Evolutionary conservation across 1,140 invertebrate species (phyloP), one percentile per base, ranked within the genome.

Genomic region (Medauroidea extradentata): DNA sequence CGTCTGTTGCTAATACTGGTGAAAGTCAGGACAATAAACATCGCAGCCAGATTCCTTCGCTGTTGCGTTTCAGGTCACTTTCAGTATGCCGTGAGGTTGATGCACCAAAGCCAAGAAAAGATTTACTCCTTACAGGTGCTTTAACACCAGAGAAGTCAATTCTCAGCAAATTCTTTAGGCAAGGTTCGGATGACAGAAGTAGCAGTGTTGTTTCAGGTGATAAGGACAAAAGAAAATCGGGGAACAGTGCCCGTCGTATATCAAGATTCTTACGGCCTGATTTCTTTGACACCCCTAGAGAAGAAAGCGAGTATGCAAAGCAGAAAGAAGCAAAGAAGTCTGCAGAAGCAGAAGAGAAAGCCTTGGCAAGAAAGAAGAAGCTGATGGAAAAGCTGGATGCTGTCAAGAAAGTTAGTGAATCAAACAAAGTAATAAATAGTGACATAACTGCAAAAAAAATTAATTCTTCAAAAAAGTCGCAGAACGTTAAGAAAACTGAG

Each of bases 251-350:
- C 14, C 57, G 57, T 1, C 49, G 63, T 3, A 59, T 64, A 34
- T 67, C 65, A 7, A 46, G 65, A 5, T 67, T 67, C 55, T 50
- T 90, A 51, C 76, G 88, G 11, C 86, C 88, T 0, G 88, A 91
- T 68, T 90, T 91, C 67, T 91, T 87, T 64, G 88, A 90, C 53
- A 78, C 86, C 0, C 83, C 85, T 0, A 71, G 81, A 41, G 86
- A 88, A 61, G 86, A 88, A 60, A 87, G 81, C 69, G 73, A 79
- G n/a, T 84, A 83, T 62, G 76, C 81, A 1, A 86, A 86, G 57
- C 85, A 88, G 54, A 86, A 86, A 70, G 73, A 78, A 71, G 73
- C 77, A 53, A 76, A 79, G 66, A 70, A 68, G 39, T 67, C 69
- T 59, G 75, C 77, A 13, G 73, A 76, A 42, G 79, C 79, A 71